phyloP scores from a whole-genome alignment of 2,113 vertebrate genomes.

The Perognathus longimembris region DNA sequence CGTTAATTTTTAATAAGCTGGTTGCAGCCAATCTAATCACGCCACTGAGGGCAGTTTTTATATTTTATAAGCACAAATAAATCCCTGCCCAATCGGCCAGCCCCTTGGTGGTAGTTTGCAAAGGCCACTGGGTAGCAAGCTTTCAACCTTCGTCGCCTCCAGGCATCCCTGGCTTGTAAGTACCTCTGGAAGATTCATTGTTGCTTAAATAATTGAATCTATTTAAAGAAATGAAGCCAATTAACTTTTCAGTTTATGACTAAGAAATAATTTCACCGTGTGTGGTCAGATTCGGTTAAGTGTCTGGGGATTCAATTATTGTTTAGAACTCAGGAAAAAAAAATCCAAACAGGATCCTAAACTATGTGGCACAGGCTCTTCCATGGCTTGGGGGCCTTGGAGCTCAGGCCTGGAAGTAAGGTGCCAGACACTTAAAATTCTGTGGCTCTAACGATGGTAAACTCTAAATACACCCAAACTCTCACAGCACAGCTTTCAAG shows the following conservation, averaged over 20 bases:
- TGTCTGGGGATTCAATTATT: slow-evolving; percentile 78
- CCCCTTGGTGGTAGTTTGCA: slow-evolving; percentile 53
- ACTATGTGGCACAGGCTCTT: neutral
- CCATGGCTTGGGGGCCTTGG: neutral
- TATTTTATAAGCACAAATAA: slow-evolving; percentile 73
- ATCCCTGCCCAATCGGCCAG: slow-evolving; percentile 63
- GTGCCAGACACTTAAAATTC: too few species aligned
- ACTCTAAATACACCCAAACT: neutral
- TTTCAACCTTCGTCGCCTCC: neutral
- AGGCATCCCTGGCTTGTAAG: slow-evolving; percentile 6
- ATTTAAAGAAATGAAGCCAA: slow-evolving; percentile 86
- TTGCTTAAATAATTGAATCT: slow-evolving; percentile 82
- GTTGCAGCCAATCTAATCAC: slow-evolving; percentile 63
- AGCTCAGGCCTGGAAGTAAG: neutral
- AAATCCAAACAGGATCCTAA: slow-evolving; percentile 41
- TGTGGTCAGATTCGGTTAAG: slow-evolving; percentile 75
- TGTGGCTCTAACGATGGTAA: neutral
- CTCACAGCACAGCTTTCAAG: too few species aligned
- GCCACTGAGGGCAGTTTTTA: slow-evolving; percentile 66
- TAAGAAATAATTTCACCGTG: slow-evolving; percentile 83
- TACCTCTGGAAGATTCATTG: slow-evolving; percentile 77
- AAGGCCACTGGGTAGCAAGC: slow-evolving; percentile 44
- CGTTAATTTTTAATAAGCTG: slow-evolving; percentile 75
- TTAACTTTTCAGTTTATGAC: slow-evolving; percentile 83
- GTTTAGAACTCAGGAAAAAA: slow-evolving; percentile 60